A percentile compares a stretch with the other conserved stretches of the same genome.
Conservation (phyloP, 2,888 invertebrate genomes). For the Temnothorax ravouxi region DNA sequence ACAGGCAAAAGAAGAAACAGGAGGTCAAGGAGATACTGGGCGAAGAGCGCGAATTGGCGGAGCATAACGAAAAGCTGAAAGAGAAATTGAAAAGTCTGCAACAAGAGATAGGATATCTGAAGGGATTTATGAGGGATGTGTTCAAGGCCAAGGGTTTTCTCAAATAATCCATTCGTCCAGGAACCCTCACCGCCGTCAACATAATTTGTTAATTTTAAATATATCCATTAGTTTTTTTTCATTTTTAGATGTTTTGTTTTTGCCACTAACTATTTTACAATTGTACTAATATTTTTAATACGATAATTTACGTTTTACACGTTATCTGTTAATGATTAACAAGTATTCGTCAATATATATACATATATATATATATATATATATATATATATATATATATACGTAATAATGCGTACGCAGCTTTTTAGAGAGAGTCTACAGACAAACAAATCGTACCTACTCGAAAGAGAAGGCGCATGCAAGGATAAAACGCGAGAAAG, state of each 20-base stretch:
- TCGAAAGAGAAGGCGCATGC: too few relatives aligned
- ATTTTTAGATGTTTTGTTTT: conserved; percentile 48
- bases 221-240: conserved; percentile 62
- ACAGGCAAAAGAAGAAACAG: conserved; percentile 95
- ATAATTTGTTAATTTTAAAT: conserved; percentile 47
- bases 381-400: background rate
- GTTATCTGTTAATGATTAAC: conserved; percentile 62
- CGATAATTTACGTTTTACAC: conserved; percentile 26
- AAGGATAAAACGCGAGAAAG: too few relatives aligned
- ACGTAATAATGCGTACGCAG: conserved; percentile 59
- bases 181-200: conserved; percentile 5
- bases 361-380: too few relatives aligned
- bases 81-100: conserved; percentile 92
- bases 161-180: conserved; percentile 86
- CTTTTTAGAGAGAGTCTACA: conserved; percentile 67
- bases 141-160: conserved; percentile 93
- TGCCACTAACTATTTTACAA: conserved; percentile 71
- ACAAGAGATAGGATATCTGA: conserved; percentile 94
- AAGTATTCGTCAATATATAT: conserved; percentile 38
- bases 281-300: conserved; percentile 61
- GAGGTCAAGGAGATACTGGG: conserved; percentile 92
- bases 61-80: conserved; percentile 90
- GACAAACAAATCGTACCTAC: conserved; percentile 21
- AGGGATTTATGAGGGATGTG: conserved; percentile 95
- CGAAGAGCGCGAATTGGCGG: conserved; percentile 91